Evolutionary conservation across 2,113 vertebrate species (phyloP).

Genomic region (Aramus guarauna): DNA sequence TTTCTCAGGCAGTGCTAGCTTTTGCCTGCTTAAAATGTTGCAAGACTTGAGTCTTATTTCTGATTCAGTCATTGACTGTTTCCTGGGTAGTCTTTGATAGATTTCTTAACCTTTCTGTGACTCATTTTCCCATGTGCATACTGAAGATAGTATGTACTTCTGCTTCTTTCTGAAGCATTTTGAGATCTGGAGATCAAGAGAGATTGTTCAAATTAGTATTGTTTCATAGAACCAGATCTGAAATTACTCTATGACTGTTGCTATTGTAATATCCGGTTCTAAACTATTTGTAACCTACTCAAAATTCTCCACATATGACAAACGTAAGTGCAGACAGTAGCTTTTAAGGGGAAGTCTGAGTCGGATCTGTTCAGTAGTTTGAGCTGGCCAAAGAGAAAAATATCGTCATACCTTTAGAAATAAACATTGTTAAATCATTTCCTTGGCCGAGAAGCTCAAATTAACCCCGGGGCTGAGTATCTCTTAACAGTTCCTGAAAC

Average conservation of each 20-base stretch:
- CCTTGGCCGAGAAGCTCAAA: background rate
- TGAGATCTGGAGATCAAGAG: background rate
- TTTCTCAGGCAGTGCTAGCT: background rate
- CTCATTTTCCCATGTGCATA: slow-evolving; percentile 12
- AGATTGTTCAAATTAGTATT: background rate
- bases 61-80: slow-evolving; percentile 19
- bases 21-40: background rate
- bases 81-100: slow-evolving; percentile 22
- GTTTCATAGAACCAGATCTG: background rate
- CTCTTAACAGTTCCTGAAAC: background rate
- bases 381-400: background rate
- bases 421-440: background rate
- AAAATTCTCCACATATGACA: background rate
- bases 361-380: background rate
- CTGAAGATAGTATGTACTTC: background rate
- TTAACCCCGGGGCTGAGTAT: background rate
- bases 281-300: background rate
- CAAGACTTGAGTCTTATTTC: background rate
- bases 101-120: slow-evolving; percentile 54
- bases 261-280: background rate
- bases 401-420: background rate
- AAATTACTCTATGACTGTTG: background rate
- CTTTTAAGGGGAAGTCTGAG: background rate
- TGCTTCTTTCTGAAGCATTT: background rate
- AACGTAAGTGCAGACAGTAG: background rate